Percentiles rank a stretch among this genome's conserved stretches.
These are phyloP conservation scores for Trichonephila inaurata DNA, from an alignment of 1,140 invertebrate genomes.

Conservation along the genomic window DNA sequence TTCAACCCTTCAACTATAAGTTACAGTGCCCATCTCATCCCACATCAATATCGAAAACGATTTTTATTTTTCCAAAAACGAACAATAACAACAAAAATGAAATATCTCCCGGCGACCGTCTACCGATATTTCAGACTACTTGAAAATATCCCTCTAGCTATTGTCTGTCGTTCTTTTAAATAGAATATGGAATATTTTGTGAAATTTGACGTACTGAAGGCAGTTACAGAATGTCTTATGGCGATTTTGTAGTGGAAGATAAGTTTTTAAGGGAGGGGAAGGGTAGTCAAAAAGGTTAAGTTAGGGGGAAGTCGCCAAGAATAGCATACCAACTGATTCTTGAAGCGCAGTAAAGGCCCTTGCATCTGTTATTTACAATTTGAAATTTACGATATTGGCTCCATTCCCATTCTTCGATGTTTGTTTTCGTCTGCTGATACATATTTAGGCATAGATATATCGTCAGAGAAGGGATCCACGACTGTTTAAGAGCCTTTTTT, in stretches of 20 bases:
- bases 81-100: background rate
- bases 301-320: background rate
- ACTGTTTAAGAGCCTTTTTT: conserved; percentile 41
- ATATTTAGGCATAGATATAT: conserved; percentile 35
- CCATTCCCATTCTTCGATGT: conserved; percentile 10
- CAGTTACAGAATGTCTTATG: conserved; percentile 25
- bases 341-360: background rate
- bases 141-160: background rate
- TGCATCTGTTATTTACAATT: conserved; percentile 22
- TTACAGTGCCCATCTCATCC: background rate
- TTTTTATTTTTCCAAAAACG: background rate
- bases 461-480: background rate
- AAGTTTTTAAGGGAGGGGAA: background rate
- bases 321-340: background rate
- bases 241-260: background rate
- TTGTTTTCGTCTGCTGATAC: conserved; percentile 44
- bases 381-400: conserved; percentile 48
- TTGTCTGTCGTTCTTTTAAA: background rate
- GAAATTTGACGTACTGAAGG: conserved; percentile 25
- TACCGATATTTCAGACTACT: background rate
- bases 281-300: background rate
- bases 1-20: conserved; percentile 4
- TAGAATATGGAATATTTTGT: conserved; percentile 15
- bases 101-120: conserved; percentile 1
- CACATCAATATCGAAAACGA: background rate